Evolutionary conservation across 2,797 vertebrate genomes (phyloP), one percentile per base, ranked within the genome.

Genomic region (Platyrinchus mystaceus): DNA sequence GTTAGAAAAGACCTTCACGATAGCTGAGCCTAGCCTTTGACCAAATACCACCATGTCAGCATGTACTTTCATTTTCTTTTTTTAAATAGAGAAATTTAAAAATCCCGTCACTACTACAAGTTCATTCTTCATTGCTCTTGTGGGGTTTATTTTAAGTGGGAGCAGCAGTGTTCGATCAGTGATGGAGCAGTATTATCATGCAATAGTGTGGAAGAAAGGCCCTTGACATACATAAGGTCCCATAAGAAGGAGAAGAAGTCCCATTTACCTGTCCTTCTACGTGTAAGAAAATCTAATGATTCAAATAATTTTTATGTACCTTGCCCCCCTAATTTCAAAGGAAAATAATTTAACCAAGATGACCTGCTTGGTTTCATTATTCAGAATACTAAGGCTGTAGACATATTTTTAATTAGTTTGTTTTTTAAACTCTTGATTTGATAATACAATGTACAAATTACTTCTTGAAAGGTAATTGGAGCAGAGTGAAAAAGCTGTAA

Each of bases 331-430:
- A 37, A 58, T 92, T 90, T 94, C 64, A 77, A 70, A 87, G 67
- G 34, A 53, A 68, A 71, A 24, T 85, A 83, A 83, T 89, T 92
- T 71, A 95, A 69, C 73, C 39, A 68, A 58, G 85, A 59, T 81
- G 69, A 85, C 73, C 43, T 78, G 46, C 50, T 69, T 87, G 43
- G 66, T 96, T 96, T 92, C 41, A 34, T 92, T 96, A 84, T 85
- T 66, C 60, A 44, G 52, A 84, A 56, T 69, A 36, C 26, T 49
- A 58, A 49, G 55, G 39, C 39, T 91, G 84, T 68, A 68, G 70
- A 84, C 9, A 1, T 66, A 52, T 69, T 86, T 87, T 90, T 94
- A 93, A 92, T 89, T 92, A 89, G 47, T 59, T 92, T 83, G 68
- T 20, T 70, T 92, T 94, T 81, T 69, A 87, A 88, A 90, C 55